Evolutionary conservation across 53 echinoderm and acorn worm species (phyloP), one percentile per base, ranked within the genome.

Genomic region (Astropecten irregularis): DNA sequence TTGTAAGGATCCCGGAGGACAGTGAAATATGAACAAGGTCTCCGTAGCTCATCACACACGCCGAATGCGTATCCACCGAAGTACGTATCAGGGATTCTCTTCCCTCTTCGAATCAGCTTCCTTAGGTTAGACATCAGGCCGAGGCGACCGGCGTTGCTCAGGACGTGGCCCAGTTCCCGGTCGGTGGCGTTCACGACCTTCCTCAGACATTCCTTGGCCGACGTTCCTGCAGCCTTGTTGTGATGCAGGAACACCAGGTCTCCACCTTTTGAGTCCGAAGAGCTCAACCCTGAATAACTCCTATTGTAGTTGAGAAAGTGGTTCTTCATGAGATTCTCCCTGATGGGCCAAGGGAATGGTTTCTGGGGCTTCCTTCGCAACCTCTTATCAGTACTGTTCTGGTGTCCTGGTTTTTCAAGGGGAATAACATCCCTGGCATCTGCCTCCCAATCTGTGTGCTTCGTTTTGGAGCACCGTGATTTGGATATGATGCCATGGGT

Each of bases 61-160:
- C 95, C 95, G 66, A 95, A 95, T 1, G 95, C 82, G 55, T 95
- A 95, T 0, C 90, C 92, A 16, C 92, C 92, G 87, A 92, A 87
- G 16, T 69, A 85, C 14, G 86, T 74, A 21, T 91, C 68, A 33
- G 67, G 84, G 0, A 15, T 15, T 7, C 48, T 39, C 26, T 71
- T 82, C 3, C 82, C n/a, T 9, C 82, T 16, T 15, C 35, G 61
- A 4, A 14, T 48, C 38, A 65, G 65, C 21, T 65, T 65, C 22
- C 65, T 9, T 20, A 65, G 16, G 21, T 65, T 37, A 9, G 38
- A 19, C 36, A 65, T 36, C n/a, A 56, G 36, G 18, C 25, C 25
- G 18, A 71, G 36, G 28, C 91, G 59, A 20, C 74, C 77, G 1
- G 34, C 32, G 50, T 66, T 82, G 58, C 52, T 76, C 32, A 91